Base-by-base conservation (phyloP, 2,797 vertebrate species). In the Artibeus lituratus region DNA sequence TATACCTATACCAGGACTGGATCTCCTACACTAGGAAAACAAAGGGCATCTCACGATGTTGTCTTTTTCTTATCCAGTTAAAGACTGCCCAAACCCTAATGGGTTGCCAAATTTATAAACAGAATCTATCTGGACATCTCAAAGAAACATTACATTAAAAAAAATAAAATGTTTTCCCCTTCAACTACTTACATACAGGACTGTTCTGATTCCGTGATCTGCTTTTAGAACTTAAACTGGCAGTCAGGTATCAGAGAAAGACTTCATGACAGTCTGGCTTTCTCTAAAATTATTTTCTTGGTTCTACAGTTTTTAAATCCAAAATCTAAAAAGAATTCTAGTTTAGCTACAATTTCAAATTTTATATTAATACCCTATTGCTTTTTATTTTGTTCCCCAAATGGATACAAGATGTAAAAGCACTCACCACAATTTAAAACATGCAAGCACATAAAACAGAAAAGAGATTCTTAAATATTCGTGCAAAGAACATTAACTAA, bases 241-340 rank as follows among this genome's bases (percentile, higher is more conserved):
- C 32, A 88, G 78, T 42, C 73, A 80, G 42, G 29, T 83, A 62
- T 77, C 19, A 92, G 22, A 87, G 22, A 80, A 95, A 92, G 19
- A 89, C 89, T 78, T 74, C 44, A 55, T 72, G 35, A 73, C 26
- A 73, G 1, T n/a, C n/a, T 62, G 76, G 42, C 22, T 59, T 96
- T 94, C 47, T 88, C 81, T 91, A 39, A 89, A 93, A 83, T 44
- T 29, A 29, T 37, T 94, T 92, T 87, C 70, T 95, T 73, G 35
- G 10, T 83, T 29, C 55, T 82, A 90, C 0, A 87, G 44, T 49
- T 1, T 82, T 96, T 87, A 78, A 89, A 91, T 57, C 42, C 11
- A 88, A 96, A 93, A 57, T 72, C 55, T 90, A 93, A 89, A 97
- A 86, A 70, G 69, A 91, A 94, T 77, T 74, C 85, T 74, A 95